Conservation (phyloP, 2,113 vertebrate genomes). For the Antechinus stuartii region DNA sequence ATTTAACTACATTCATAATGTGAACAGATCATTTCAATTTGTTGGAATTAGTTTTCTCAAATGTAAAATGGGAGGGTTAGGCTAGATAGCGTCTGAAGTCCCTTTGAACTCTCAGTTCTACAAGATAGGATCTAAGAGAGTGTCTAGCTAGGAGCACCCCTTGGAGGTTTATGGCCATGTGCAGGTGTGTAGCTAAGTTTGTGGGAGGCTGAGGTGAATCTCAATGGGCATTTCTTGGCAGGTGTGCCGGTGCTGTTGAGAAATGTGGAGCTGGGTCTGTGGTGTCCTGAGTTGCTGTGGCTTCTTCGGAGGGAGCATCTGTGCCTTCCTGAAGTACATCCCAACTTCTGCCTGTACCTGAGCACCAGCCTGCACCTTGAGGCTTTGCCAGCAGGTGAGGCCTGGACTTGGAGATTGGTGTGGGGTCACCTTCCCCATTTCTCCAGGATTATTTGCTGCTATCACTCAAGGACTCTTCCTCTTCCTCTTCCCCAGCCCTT, state of each 20-base stretch:
- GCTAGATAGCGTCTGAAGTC: neutral
- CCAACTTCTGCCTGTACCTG: conserved; percentile 85
- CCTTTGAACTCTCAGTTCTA: neutral
- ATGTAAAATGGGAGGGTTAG: neutral
- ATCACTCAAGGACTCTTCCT: neutral
- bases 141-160: neutral
- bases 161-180: neutral
- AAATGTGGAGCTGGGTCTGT: conserved; percentile 77
- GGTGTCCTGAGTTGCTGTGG: conserved; percentile 64
- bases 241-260: conserved; percentile 86
- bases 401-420: neutral
- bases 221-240: conserved; percentile 61
- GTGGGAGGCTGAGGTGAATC: neutral
- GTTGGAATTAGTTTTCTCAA: neutral
- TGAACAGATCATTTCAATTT: no score
- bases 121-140: neutral
- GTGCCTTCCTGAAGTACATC: conserved; percentile 54
- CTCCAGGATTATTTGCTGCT: neutral
- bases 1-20: no score
- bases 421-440: neutral
- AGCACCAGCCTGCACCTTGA: conserved; percentile 84
- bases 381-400: conserved; percentile 84
- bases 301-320: conserved; percentile 67
- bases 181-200: neutral
- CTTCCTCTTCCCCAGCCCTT: neutral